These are phyloP conservation scores for Lontra canadensis DNA, from an alignment of 2,113 vertebrate genomes.

Conservation along the genomic window DNA sequence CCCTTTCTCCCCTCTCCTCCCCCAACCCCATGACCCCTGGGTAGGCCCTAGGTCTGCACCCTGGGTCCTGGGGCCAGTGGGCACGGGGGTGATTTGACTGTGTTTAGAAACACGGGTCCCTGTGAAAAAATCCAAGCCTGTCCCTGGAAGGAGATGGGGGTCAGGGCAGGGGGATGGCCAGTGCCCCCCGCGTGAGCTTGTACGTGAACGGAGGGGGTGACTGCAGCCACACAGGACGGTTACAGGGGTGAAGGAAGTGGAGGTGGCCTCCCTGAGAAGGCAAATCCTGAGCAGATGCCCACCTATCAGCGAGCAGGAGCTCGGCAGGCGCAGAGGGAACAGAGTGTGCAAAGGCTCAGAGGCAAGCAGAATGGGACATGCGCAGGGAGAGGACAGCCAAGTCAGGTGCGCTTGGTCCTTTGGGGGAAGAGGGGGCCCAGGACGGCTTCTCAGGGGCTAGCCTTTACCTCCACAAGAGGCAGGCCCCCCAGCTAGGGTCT, in stretches of 20 bases:
- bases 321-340: background rate
- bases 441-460: background rate
- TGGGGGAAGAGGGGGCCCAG: background rate
- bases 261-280: background rate
- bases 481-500: background rate
- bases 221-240: background rate
- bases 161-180: too few relatives aligned
- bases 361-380: background rate
- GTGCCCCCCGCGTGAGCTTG: background rate
- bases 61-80: background rate
- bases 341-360: background rate
- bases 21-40: background rate
- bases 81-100: background rate
- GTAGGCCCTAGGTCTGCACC: too few relatives aligned
- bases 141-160: background rate
- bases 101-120: background rate
- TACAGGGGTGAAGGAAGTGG: background rate
- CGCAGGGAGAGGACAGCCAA: background rate
- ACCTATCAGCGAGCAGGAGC: background rate
- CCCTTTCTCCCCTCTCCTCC: background rate
- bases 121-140: background rate
- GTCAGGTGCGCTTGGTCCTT: background rate
- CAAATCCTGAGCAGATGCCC: background rate
- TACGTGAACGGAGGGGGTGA: background rate
- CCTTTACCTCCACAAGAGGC: background rate